A percentile compares a stretch with the other conserved stretches of the same genome.
These are phyloP conservation scores for Pheosia gnoma DNA, from an alignment of 2,888 invertebrate genomes.

Conservation along the genomic window DNA sequence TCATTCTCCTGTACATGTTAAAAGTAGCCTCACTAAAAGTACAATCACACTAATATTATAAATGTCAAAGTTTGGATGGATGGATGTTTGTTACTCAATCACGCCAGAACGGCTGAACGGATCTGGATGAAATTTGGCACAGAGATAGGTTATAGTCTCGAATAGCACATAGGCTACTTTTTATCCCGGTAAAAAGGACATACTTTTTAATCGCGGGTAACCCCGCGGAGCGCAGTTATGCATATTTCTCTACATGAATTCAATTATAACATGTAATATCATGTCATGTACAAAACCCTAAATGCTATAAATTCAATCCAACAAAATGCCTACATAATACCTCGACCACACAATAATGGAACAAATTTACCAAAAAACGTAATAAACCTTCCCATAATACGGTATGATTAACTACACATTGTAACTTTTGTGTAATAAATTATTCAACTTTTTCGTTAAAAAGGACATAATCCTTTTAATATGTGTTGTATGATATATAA, in stretches of 20 bases:
- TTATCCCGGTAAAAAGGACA: too few relatives aligned
- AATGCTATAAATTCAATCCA: neutral
- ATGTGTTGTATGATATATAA: neutral
- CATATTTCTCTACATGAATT: neutral
- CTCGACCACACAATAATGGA: conserved; percentile 1
- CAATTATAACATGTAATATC: neutral
- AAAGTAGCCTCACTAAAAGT: too few relatives aligned
- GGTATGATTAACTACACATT: conserved; percentile 32
- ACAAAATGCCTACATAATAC: conserved; percentile 2
- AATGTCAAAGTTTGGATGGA: too few relatives aligned
- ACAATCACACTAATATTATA: too few relatives aligned
- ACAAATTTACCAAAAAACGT: conserved; percentile 2
- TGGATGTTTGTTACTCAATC: too few relatives aligned
- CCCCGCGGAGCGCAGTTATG: too few relatives aligned
- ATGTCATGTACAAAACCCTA: neutral
- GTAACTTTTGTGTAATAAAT: conserved; percentile 44
- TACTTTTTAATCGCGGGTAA: too few relatives aligned
- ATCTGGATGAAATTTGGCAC: too few relatives aligned
- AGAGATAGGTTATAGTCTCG: too few relatives aligned
- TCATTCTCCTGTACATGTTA: too few relatives aligned
- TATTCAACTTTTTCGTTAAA: conserved; percentile 46
- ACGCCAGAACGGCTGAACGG: too few relatives aligned
- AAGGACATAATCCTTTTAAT: conserved; percentile 12
- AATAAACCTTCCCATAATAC: conserved; percentile 20
- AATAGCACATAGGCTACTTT: too few relatives aligned